Percentiles rank a stretch among this genome's conserved stretches.
Conservation (phyloP, 1,140 invertebrate genomes). For the Anastatus disparis region DNA sequence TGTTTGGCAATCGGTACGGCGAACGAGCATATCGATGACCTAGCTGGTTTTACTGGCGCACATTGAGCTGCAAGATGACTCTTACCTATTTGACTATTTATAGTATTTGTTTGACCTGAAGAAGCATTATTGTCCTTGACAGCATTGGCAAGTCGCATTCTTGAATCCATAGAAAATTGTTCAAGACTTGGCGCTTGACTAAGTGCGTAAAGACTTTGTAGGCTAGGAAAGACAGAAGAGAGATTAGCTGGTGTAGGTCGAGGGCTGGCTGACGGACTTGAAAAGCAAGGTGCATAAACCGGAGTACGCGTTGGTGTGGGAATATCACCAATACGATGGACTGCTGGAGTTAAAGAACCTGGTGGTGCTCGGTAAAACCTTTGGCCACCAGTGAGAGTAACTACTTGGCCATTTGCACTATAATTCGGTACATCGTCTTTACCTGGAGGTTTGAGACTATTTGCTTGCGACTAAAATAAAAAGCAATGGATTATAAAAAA, state of each 20-base stretch:
- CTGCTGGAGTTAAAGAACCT: slow-evolving; percentile 58
- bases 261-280: slow-evolving; percentile 31
- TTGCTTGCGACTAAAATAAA: slow-evolving; percentile 5
- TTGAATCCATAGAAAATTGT: slow-evolving; percentile 51
- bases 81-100: slow-evolving; percentile 40
- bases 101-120: background rate
- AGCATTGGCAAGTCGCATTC: slow-evolving; percentile 39
- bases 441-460: background rate
- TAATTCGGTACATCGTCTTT: slow-evolving; percentile 41
- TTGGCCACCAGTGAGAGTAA: slow-evolving; percentile 55
- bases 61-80: slow-evolving; percentile 58
- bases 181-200: slow-evolving; percentile 53
- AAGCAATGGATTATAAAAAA: too few species aligned
- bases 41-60: slow-evolving; percentile 53
- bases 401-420: slow-evolving; percentile 52
- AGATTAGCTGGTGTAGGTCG: slow-evolving; percentile 35
- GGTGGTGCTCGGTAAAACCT: slow-evolving; percentile 58
- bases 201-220: slow-evolving; percentile 53
- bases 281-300: slow-evolving; percentile 54
- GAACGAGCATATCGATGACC: slow-evolving; percentile 50
- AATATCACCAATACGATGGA: slow-evolving; percentile 51
- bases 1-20: slow-evolving; percentile 49
- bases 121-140: background rate
- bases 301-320: slow-evolving; percentile 45
- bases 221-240: slow-evolving; percentile 52